Percentiles rank a stretch among this genome's conserved stretches.
phyloP scores from a whole-genome alignment of 2,797 vertebrate species.

The Pantherophis alleghaniensis region DNA sequence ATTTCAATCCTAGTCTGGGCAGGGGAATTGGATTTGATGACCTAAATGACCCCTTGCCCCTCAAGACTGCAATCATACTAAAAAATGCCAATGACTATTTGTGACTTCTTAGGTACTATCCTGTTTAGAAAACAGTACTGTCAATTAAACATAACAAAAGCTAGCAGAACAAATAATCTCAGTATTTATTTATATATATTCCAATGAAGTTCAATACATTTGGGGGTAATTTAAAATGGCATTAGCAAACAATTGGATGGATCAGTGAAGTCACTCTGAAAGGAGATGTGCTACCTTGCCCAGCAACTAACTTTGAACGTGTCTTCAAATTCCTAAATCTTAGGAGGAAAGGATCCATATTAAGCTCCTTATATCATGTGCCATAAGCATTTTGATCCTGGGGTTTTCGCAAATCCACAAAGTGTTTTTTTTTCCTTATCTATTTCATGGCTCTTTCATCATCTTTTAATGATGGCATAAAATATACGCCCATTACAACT shows the following conservation, averaged over 20 bases:
- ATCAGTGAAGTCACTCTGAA: neutral
- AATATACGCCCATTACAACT: neutral
- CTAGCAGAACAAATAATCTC: neutral
- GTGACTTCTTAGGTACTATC: neutral
- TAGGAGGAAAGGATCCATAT: neutral
- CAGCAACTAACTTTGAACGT: neutral
- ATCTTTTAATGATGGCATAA: neutral
- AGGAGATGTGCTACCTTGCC: neutral
- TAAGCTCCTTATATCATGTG: neutral
- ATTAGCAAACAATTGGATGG: neutral
- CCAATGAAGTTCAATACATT: neutral
- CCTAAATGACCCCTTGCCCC: neutral
- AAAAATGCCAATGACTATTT: neutral
- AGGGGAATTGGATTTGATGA: neutral
- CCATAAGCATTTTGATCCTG: neutral
- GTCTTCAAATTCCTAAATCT: neutral
- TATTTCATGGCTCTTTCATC: neutral
- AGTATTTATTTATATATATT: neutral
- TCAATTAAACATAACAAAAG: neutral
- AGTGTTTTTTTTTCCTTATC: too few species aligned
- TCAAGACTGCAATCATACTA: neutral
- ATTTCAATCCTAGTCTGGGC: neutral
- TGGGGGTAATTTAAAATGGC: neutral
- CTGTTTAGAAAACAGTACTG: neutral
- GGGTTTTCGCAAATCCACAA: neutral